Percentiles rank a stretch among this genome's conserved stretches.
Evolutionary conservation across 2,113 vertebrate genomes (phyloP).

Genomic region (Gobio gobio): DNA sequence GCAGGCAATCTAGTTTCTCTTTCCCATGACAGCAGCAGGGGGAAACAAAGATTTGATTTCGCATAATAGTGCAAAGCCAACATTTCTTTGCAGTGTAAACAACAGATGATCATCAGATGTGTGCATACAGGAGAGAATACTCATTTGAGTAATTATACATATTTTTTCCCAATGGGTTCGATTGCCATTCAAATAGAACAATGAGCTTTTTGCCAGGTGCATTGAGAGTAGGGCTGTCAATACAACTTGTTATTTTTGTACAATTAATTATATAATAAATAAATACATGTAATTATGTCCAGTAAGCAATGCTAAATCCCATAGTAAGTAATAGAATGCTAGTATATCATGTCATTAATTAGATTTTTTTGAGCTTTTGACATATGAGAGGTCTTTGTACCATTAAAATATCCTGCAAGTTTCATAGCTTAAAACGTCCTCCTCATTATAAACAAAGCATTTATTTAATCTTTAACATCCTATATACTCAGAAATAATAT

Average conservation of each 20-base stretch:
- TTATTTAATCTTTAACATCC: too few relatives aligned
- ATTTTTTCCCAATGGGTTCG: conserved; percentile 60
- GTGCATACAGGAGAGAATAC: conserved; percentile 51
- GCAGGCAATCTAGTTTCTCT: conserved; percentile 19
- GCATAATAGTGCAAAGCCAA: conserved; percentile 28
- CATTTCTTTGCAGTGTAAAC: conserved; percentile 4
- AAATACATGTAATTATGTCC: not conserved
- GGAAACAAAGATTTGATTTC: not conserved
- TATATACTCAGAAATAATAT: too few relatives aligned
- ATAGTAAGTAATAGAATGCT: not conserved
- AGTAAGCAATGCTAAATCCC: not conserved
- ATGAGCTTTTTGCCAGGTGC: conserved; percentile 22
- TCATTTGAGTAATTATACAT: conserved; percentile 65
- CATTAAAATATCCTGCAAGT: too few relatives aligned
- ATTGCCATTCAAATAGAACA: conserved; percentile 49
- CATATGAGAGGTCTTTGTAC: too few relatives aligned
- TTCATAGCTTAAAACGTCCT: too few relatives aligned
- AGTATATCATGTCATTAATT: not conserved
- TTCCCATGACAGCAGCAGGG: conserved; percentile 18
- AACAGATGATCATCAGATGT: conserved; percentile 38
- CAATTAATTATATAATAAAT: not conserved
- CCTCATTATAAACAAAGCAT: too few relatives aligned
- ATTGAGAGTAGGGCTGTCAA: not conserved
- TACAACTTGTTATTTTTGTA: conserved; percentile 36
- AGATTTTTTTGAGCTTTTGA: not conserved